phyloP scores from a whole-genome alignment of 1,140 invertebrate genomes.

The Diorhabda elongata region DNA sequence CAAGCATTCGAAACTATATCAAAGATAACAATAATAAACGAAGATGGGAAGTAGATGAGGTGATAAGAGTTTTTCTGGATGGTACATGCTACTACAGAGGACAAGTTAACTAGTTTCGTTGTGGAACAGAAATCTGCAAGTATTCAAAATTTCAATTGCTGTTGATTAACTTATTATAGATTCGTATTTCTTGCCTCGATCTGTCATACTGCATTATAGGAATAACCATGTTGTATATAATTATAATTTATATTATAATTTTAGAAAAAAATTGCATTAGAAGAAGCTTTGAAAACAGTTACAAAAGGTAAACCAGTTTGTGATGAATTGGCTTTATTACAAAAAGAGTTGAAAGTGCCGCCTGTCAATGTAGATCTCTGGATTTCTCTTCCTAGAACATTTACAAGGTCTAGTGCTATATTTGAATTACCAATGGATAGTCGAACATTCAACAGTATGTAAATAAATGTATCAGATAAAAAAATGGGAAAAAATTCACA shows the following conservation, averaged over 20 bases:
- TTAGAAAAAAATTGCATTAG: slow-evolving; percentile 57
- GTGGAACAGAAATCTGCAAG: no score
- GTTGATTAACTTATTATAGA: no score
- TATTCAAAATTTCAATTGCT: no score
- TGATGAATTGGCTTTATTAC: slow-evolving; percentile 90
- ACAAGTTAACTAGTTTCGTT: no score
- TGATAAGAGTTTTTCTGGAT: no score
- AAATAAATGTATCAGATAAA: neutral
- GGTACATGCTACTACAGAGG: no score
- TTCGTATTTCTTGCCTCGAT: no score
- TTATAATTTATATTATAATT: slow-evolving; percentile 18
- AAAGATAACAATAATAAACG: no score
- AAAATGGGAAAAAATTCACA: neutral
- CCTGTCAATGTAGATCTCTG: slow-evolving; percentile 51
- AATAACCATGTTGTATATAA: no score
- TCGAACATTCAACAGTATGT: slow-evolving; percentile 35
- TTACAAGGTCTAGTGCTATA: slow-evolving; percentile 59
- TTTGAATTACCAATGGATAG: slow-evolving; percentile 63
- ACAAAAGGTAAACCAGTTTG: slow-evolving; percentile 70
- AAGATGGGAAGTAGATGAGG: no score
- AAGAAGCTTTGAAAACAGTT: slow-evolving; percentile 58
- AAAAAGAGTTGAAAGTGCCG: slow-evolving; percentile 60
- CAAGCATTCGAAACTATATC: no score
- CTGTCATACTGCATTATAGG: no score
- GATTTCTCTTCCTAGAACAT: slow-evolving; percentile 59